Base-by-base conservation (phyloP, 2,113 vertebrate species). In the Agapornis roseicollis region DNA sequence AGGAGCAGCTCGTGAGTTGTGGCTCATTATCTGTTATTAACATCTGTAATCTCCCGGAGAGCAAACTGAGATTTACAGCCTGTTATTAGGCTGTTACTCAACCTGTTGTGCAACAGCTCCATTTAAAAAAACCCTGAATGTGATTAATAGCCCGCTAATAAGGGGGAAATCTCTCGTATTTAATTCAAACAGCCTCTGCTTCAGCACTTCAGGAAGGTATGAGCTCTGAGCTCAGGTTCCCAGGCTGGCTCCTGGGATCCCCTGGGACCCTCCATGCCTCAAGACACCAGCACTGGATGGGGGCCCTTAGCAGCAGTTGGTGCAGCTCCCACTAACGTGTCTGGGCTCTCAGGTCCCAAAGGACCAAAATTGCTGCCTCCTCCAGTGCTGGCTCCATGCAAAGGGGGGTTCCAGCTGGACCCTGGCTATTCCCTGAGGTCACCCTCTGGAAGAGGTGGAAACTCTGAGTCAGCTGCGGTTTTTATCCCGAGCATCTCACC, bases 11-110 rank as follows among this genome's bases (percentile, higher is more conserved):
- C 55, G 37, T 90, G 94, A 96, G 95, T 88, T 96, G 94, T 89
- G 91, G 95, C 82, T 96, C 94, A 95, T 97, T 97, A 96, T 96
- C 95, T 96, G 89, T 90, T 95, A 96, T 96, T 96, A 97, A 96
- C 95, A 97, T 97, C 96, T 96, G 90, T 96, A 96, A 96, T 96
- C 96, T 96, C 95, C 85, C 79, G 13, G 84, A 88, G 93, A 96
- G 94, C 95, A 94, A 96, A 97, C 96, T 96, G 94, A 90, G 96
- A 96, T 97, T 96, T 96, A 96, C 94, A 96, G 95, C 90, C 91
- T 96, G 95, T 96, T 95, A 95, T 97, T 97, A 96, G 93, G 88
- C 85, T 94, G 76, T 96, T 97, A 96, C 96, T 96, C 96, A 96
- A 95, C 90, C 85, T 91, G 91, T 97, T 97, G 96, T 96, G 95